Base-by-base conservation (phyloP, 1,140 invertebrate genomes). In the Mizuhopecten yessoensis region DNA sequence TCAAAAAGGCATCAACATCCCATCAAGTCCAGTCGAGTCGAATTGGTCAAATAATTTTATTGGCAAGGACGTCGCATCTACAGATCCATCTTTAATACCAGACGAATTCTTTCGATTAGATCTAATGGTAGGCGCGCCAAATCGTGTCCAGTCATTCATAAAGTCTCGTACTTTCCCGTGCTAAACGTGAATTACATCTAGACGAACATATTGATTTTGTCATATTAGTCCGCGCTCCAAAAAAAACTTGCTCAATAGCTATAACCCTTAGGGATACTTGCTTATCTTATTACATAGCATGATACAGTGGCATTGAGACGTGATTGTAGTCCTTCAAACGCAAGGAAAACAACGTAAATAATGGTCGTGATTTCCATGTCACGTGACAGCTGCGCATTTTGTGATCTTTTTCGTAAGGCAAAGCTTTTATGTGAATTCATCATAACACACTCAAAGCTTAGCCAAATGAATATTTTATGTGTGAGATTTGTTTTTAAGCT, bases 131-230 rank as follows among this genome's bases (percentile, higher is more conserved):
- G 57, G 57, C 57, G 57, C 57, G 57, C 57, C 57, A 75, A 17
- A 11, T 29, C 57, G 57, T n/a, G 57, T 75, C 17, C 57, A 29
- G 23, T 75, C 57, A 75, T 75, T 75, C 57, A 75, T 75, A 29
- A 75, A 75, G 57, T 75, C 57, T 75, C 57, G 57, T 75, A 75
- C 57, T 75, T 75, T 29, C 57, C n/a, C 57, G 57, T 75, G 57
- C 29, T 75, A 75, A 75, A 75, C 57, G 57, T 75, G 57, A 75
- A 75, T 75, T 29, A 75, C 57, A 75, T 75, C 20, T 75, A 75
- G 57, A 75, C 57, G 57, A 75, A 75, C 57, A 75, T 75, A 75
- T 75, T 29, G 57, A 75, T 75, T 75, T 75, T 75, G 57, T 75
- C 57, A n/a, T 75, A 75, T 75, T 75, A 75, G 57, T 75, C 5